These are phyloP conservation scores for Vidua macroura DNA, from an alignment of 2,113 vertebrate species.

Conservation along the genomic window DNA sequence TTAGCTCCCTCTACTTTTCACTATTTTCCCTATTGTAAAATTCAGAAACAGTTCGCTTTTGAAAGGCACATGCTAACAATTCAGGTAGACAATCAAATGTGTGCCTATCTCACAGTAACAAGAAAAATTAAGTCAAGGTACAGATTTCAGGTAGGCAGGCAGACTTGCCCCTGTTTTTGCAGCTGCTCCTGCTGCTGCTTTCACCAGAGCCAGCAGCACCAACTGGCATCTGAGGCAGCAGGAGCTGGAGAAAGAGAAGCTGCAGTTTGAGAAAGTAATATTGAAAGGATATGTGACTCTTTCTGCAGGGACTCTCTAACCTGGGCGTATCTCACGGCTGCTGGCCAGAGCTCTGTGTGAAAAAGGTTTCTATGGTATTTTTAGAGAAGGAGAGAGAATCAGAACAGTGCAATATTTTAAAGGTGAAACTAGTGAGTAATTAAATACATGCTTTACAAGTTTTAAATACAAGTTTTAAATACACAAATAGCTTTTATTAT, in stretches of 20 bases:
- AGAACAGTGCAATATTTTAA: background rate
- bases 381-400: background rate
- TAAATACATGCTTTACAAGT: background rate
- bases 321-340: background rate
- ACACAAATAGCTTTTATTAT: background rate
- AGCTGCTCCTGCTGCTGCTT: background rate
- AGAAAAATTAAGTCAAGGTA: background rate
- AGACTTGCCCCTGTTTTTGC: background rate
- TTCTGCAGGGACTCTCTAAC: background rate
- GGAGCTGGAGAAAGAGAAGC: background rate
- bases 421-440: background rate
- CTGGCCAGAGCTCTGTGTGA: background rate
- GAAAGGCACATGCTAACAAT: background rate
- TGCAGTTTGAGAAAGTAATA: background rate
- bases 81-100: background rate
- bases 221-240: background rate
- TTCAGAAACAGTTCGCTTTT: background rate
- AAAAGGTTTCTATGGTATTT: background rate
- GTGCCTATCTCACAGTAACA: background rate
- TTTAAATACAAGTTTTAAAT: constrained; percentile 20
- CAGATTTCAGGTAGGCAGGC: background rate
- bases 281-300: background rate
- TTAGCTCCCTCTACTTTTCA: background rate
- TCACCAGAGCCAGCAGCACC: background rate
- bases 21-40: background rate